phyloP scores from a whole-genome alignment of 1,140 invertebrate genomes.

The Lepidurus apus region DNA sequence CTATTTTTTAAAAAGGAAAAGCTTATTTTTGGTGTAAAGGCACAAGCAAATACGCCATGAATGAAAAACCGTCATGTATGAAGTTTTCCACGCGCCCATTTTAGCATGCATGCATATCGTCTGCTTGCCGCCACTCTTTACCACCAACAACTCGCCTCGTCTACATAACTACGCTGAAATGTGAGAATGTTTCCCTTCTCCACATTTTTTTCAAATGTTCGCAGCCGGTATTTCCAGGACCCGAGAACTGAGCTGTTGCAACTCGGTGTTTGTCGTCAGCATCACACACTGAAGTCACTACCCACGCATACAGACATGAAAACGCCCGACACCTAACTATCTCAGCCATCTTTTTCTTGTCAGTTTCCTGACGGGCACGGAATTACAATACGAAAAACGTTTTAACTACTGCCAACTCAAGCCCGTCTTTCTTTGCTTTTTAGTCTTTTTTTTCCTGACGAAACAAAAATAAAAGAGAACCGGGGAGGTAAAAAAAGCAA shows the following conservation, averaged over 20 bases:
- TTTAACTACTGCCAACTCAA: neutral
- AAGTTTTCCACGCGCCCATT: neutral
- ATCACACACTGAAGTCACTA: neutral
- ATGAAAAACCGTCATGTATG: neutral
- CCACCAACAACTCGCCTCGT: neutral
- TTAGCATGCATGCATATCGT: too few relatives aligned
- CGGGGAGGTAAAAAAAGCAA: neutral
- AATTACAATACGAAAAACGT: neutral
- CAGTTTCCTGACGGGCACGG: neutral
- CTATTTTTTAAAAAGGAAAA: too few relatives aligned
- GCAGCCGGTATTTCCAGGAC: constrained; percentile 8
- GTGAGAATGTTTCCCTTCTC: neutral
- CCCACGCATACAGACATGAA: neutral
- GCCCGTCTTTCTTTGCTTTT: neutral
- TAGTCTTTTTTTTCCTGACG: too few relatives aligned
- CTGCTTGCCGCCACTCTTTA: neutral
- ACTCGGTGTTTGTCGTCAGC: constrained; percentile 11
- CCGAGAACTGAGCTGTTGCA: neutral
- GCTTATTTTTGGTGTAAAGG: too few relatives aligned
- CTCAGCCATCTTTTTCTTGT: neutral
- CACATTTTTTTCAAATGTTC: neutral
- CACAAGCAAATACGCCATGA: neutral
- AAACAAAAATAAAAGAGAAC: too few relatives aligned
- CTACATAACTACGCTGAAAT: neutral
- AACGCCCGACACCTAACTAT: neutral